A percentile compares a stretch with the other conserved stretches of the same genome.
These are phyloP conservation scores for Ageneiosus marmoratus DNA, from an alignment of 2,113 vertebrate species.

Conservation along the genomic window DNA sequence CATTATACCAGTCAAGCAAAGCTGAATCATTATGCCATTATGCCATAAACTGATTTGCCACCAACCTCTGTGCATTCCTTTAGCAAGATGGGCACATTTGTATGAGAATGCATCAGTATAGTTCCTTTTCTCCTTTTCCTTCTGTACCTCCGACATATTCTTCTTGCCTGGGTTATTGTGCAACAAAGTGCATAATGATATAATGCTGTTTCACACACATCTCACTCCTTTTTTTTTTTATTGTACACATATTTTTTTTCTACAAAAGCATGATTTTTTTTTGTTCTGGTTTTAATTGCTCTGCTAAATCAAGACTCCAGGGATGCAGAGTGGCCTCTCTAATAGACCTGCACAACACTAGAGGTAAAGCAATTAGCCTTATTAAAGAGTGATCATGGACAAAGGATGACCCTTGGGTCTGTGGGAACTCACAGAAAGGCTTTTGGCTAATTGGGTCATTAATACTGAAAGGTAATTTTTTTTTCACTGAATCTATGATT, in stretches of 20 bases:
- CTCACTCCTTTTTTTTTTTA: slow-evolving; percentile 9
- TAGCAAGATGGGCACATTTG: slow-evolving; percentile 16
- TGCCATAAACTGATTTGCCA: slow-evolving; percentile 50
- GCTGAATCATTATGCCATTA: slow-evolving; percentile 31
- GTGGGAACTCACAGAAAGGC: slow-evolving; percentile 55
- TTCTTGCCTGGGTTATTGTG: slow-evolving; percentile 31
- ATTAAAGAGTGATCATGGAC: slow-evolving; percentile 69
- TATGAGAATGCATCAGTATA: not conserved
- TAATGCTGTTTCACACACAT: slow-evolving; percentile 15
- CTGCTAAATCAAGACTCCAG: slow-evolving; percentile 57
- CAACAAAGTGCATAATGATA: not conserved
- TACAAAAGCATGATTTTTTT: slow-evolving; percentile 16
- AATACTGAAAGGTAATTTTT: slow-evolving; percentile 14
- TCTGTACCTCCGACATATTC: slow-evolving; percentile 6
- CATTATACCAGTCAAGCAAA: slow-evolving; percentile 43
- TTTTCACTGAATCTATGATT: not conserved
- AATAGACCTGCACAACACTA: slow-evolving; percentile 71
- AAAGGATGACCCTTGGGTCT: slow-evolving; percentile 63
- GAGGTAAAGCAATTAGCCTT: slow-evolving; percentile 73
- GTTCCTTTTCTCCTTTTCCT: not conserved
- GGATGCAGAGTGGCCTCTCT: slow-evolving; percentile 63
- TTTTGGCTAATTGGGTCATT: slow-evolving; percentile 18
- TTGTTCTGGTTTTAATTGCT: slow-evolving; percentile 60
- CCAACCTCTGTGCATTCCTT: slow-evolving; percentile 42
- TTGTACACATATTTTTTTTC: slow-evolving; percentile 1